phyloP scores from a whole-genome alignment of 2,888 invertebrate species.

The Tipula helvola region DNA sequence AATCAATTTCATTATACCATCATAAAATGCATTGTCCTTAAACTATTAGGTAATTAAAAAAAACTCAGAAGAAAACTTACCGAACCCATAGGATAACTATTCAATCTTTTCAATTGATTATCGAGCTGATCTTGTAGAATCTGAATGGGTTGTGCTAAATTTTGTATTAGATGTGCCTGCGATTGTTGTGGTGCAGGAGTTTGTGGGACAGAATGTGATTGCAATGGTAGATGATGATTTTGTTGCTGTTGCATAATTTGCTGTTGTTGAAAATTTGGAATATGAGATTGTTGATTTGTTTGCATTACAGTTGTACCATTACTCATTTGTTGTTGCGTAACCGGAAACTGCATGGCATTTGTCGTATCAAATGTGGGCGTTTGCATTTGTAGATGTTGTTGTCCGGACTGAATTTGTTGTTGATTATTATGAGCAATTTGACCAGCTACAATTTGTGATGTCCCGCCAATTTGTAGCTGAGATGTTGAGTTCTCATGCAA shows the following conservation, averaged over 20 bases:
- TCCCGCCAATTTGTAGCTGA: neutral
- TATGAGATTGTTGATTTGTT: conserved; percentile 35
- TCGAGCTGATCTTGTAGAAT: conserved; percentile 9
- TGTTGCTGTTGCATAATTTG: conserved; percentile 38
- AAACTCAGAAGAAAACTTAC: neutral
- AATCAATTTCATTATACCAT: no score
- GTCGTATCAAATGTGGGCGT: neutral
- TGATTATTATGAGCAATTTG: neutral
- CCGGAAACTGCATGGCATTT: neutral
- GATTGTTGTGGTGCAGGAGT: conserved; percentile 25
- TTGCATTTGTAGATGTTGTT: neutral
- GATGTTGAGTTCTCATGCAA: neutral
- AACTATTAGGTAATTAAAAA: neutral
- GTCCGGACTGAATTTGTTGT: neutral
- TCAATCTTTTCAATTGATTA: neutral
- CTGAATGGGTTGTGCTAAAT: conserved; percentile 21
- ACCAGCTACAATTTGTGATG: neutral
- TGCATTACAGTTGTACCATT: neutral
- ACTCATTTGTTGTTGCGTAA: neutral
- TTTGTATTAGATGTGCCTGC: conserved; percentile 6
- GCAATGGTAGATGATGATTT: conserved; percentile 28
- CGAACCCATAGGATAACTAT: neutral
- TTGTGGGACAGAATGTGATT: conserved; percentile 29
- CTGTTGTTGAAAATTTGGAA: conserved; percentile 27
- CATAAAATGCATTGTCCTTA: no score